phyloP scores from a whole-genome alignment of 1,140 invertebrate genomes.

The Dolichoris vasculosae region DNA sequence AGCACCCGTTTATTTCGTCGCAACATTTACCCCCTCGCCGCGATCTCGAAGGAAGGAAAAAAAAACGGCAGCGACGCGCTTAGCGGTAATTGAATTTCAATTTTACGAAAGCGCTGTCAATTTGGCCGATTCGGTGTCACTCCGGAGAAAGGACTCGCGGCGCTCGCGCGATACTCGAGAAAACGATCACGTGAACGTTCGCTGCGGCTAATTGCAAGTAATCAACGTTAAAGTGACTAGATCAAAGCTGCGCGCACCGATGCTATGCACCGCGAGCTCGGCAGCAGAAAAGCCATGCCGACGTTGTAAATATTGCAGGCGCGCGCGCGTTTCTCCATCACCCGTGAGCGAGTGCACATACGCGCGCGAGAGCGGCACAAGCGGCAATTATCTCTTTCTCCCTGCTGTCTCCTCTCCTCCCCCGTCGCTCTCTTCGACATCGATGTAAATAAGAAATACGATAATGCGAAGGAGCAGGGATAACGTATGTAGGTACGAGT shows the following conservation, averaged over 20 bases:
- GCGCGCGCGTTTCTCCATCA: slow-evolving; percentile 38
- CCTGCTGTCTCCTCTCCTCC: not conserved
- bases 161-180: slow-evolving; percentile 10
- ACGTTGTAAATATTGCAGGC: slow-evolving; percentile 35
- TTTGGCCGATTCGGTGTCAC: slow-evolving; percentile 47
- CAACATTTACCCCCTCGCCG: not conserved
- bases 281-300: slow-evolving; percentile 15
- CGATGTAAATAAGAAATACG: slow-evolving; percentile 57
- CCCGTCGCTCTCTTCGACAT: not conserved
- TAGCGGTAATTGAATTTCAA: slow-evolving; percentile 48
- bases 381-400: not conserved
- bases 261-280: not conserved
- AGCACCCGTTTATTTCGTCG: not conserved
- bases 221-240: slow-evolving; percentile 53
- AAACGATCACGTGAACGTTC: not conserved
- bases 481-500: slow-evolving; percentile 6
- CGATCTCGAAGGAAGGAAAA: not conserved
- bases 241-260: slow-evolving; percentile 49
- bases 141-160: not conserved
- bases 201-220: slow-evolving; percentile 51
- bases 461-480: slow-evolving; percentile 52
- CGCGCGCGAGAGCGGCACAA: not conserved
- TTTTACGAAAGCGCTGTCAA: slow-evolving; percentile 46
- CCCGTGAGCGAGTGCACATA: not conserved
- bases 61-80: not conserved